Evolutionary conservation across 2,113 vertebrate species (phyloP), one percentile per base, ranked within the genome.

Genomic region (Eptesicus fuscus): DNA sequence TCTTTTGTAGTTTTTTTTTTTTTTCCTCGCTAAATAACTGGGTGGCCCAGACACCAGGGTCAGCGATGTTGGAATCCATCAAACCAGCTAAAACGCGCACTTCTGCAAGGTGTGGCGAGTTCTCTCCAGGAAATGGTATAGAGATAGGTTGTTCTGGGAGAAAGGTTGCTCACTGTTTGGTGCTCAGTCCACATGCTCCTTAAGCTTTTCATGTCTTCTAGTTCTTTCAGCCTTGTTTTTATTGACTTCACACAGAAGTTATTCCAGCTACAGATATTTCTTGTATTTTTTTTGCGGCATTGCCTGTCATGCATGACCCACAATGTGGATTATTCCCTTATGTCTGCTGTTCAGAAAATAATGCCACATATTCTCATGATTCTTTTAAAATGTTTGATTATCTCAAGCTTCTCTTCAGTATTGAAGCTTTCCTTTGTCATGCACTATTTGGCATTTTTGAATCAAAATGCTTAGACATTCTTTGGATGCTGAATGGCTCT

Each of bases 351-450:
- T 70, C 56, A 79, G 56, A 67, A 82, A 79, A 89, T 32, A 17
- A 32, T 63, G 30, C 6, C 74, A 76, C 47, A 8, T 9, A 23
- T 25, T 84, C 47, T 63, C 84, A 53, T 70, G 17, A n/a, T 37
- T 70, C 86, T 91, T 82, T 90, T 23, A 88, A 51, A 74, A 56
- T 42, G 20, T 65, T 92, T 76, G n/a, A 78, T 44, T 87, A 63
- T 69, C 42, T 85, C 49, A 73, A 95, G 78, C 32, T 84, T 83
- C 89, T 95, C 71, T 83, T 88, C 30, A 63, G 3, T 79, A 67
- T 28, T 37, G 44, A 90, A 44, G 20, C 23, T 77, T 82, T 88
- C 56, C 51, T 88, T 71, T 65, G 51, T 49, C 13, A 88, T 37
- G 25, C 32, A n/a, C 16, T 87, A 16, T 67, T 69, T 79, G 84